Evolutionary conservation across 1,140 invertebrate genomes (phyloP).

Genomic region (Heliconius congener): DNA sequence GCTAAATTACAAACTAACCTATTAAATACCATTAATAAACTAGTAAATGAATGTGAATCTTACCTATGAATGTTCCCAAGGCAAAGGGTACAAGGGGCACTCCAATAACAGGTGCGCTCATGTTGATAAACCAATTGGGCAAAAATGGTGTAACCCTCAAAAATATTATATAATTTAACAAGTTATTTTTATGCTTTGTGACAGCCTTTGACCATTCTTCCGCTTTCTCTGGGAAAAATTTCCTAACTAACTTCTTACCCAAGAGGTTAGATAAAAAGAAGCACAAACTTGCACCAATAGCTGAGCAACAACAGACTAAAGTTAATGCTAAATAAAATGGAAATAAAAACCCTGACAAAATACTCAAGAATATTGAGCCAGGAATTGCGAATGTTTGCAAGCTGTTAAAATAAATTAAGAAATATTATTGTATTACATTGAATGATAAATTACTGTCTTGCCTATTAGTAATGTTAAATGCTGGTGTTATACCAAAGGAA

Average conservation of each 20-base stretch:
- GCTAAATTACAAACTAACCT: no score
- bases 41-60: constrained; percentile 46
- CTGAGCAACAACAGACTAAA: constrained; percentile 97
- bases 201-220: constrained; percentile 93
- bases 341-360: constrained; percentile 98
- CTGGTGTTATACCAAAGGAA: no score
- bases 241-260: constrained; percentile 91
- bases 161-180: constrained; percentile 98
- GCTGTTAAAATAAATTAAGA: constrained; percentile 82
- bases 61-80: constrained; percentile 94
- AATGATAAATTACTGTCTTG: no score
- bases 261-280: constrained; percentile 95
- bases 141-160: constrained; percentile 98
- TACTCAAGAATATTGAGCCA: constrained; percentile 98
- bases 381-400: constrained; percentile 99
- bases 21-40: no score
- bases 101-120: constrained; percentile 97
- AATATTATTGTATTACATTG: constrained; percentile 34
- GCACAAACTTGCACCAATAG: constrained; percentile 96
- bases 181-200: constrained; percentile 91
- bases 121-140: constrained; percentile 99
- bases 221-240: constrained; percentile 94
- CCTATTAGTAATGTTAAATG: no score
- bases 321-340: constrained; percentile 94
- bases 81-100: constrained; percentile 96